These are phyloP conservation scores for Syngnathus typhle DNA, from an alignment of 2,113 vertebrate genomes.

Conservation along the genomic window DNA sequence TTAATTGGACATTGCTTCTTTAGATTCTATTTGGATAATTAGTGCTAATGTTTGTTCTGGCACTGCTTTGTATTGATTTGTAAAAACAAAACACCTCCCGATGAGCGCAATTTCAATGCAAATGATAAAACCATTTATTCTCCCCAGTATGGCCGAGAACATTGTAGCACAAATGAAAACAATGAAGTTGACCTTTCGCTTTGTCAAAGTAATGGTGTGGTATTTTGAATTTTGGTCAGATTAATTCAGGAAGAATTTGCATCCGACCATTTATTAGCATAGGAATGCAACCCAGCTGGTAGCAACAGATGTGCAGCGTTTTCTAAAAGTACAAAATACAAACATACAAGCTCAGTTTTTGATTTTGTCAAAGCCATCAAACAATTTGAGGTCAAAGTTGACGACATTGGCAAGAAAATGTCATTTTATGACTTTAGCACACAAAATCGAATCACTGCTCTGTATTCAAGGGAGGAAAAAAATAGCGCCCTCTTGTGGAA, in stretches of 20 bases:
- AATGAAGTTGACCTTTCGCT: not conserved
- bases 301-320: not conserved
- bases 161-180: not conserved
- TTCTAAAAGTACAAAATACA: not conserved
- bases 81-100: not conserved
- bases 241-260: not conserved
- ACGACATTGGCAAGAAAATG: too few species aligned
- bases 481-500: too few species aligned
- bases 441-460: too few species aligned
- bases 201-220: not conserved
- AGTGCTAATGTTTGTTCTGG: too few species aligned
- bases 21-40: not conserved
- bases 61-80: not conserved
- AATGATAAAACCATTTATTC: not conserved
- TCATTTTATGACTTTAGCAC: too few species aligned
- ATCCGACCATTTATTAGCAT: not conserved
- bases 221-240: not conserved
- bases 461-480: too few species aligned
- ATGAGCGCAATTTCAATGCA: not conserved
- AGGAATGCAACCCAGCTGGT: not conserved
- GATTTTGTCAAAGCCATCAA: too few species aligned
- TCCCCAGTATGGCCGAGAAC: not conserved
- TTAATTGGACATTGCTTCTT: constrained; percentile 17
- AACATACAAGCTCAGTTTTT: too few species aligned
- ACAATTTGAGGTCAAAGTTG: too few species aligned